Percentiles rank a stretch among this genome's conserved stretches.
These are phyloP conservation scores for Mercenaria mercenaria DNA, from an alignment of 1,140 invertebrate genomes.

Conservation along the genomic window DNA sequence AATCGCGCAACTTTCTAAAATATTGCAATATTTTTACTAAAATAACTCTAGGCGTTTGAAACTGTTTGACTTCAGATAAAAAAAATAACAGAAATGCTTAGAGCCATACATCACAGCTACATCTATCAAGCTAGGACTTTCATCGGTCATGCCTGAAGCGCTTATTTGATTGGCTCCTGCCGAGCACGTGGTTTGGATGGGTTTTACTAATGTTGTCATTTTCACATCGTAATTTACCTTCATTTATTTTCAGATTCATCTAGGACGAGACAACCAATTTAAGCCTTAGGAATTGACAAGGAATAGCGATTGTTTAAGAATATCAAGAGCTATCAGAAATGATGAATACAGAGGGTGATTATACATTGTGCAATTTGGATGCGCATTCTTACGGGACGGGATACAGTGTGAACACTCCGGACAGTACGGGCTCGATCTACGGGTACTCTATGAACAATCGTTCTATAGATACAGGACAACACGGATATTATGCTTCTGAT, in stretches of 20 bases:
- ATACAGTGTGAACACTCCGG: slow-evolving; percentile 70
- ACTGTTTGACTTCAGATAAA: slow-evolving; percentile 20
- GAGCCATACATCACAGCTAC: slow-evolving; percentile 55
- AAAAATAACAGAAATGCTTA: slow-evolving; percentile 62
- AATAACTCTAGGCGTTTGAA: slow-evolving; percentile 60
- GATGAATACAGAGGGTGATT: slow-evolving; percentile 82
- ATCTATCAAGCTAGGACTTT: slow-evolving; percentile 74
- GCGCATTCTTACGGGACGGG: slow-evolving; percentile 78
- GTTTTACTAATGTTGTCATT: slow-evolving; percentile 81
- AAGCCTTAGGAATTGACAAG: slow-evolving; percentile 69
- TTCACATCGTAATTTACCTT: slow-evolving; percentile 82
- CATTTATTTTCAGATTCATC: slow-evolving; percentile 85
- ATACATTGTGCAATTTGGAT: slow-evolving; percentile 82
- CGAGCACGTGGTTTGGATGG: slow-evolving; percentile 77
- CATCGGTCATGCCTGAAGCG: slow-evolving; percentile 68
- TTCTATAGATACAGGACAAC: slow-evolving; percentile 79
- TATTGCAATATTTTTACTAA: slow-evolving; percentile 33
- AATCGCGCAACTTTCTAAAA: slow-evolving; percentile 22
- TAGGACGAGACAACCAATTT: slow-evolving; percentile 82
- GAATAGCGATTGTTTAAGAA: slow-evolving; percentile 48
- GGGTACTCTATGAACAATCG: slow-evolving; percentile 78
- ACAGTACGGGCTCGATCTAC: slow-evolving; percentile 74
- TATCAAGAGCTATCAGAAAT: slow-evolving; percentile 61
- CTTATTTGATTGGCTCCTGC: slow-evolving; percentile 76
- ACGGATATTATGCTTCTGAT: slow-evolving; percentile 76